These are phyloP conservation scores for Catharus minimus DNA, from an alignment of 2,113 vertebrate genomes.

Conservation along the genomic window DNA sequence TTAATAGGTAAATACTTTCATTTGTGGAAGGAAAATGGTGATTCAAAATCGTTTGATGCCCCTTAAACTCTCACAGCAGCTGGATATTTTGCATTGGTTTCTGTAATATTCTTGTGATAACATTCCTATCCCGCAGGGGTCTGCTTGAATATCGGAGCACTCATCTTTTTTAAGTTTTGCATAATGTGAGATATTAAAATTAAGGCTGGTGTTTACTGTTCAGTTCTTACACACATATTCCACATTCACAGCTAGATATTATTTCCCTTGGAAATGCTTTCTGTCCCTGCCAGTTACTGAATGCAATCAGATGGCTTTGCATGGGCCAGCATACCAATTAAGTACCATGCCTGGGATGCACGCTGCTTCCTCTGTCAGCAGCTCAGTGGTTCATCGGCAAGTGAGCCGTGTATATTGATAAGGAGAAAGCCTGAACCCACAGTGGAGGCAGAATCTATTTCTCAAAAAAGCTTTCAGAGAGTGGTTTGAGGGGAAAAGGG, in stretches of 20 bases:
- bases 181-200: constrained; percentile 75
- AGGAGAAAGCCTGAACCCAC: constrained; percentile 44
- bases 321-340: constrained; percentile 78
- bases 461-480: constrained; percentile 41
- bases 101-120: constrained; percentile 60
- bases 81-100: constrained; percentile 69
- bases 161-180: constrained; percentile 71
- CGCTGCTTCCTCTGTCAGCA: constrained; percentile 38
- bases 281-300: constrained; percentile 71
- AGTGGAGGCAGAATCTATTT: constrained; percentile 49
- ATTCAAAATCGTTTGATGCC: constrained; percentile 50
- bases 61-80: constrained; percentile 53
- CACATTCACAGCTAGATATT: constrained; percentile 72
- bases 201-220: constrained; percentile 76
- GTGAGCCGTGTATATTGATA: constrained; percentile 45
- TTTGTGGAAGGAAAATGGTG: constrained; percentile 68
- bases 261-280: constrained; percentile 77
- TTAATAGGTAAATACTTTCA: constrained; percentile 75
- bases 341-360: constrained; percentile 42
- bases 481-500: neutral
- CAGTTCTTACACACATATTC: constrained; percentile 66
- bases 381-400: constrained; percentile 55
- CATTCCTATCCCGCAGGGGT: constrained; percentile 30
- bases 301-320: constrained; percentile 75
- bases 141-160: constrained; percentile 54